Evolutionary conservation across 30 jellyfish, hydroid and myxozoan species (phyloP).

Genomic region (Aurelia sp.): DNA sequence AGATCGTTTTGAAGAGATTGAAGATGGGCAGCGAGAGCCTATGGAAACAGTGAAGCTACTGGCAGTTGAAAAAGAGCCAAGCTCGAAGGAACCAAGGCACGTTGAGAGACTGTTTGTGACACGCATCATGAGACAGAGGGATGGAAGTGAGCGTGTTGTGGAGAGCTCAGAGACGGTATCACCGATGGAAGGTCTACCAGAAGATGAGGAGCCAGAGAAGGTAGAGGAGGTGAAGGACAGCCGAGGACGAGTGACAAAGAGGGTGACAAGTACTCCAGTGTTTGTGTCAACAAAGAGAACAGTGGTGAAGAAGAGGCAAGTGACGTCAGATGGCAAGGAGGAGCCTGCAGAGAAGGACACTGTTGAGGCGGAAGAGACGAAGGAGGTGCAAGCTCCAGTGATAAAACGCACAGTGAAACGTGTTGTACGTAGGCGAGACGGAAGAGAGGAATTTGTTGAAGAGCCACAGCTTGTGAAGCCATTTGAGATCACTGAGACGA

Average conservation of each 20-base stretch:
- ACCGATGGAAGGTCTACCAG: constrained; percentile 72
- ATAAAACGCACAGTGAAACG: constrained; percentile 44
- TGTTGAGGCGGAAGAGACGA: constrained; percentile 74
- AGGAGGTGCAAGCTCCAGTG: constrained; percentile 50
- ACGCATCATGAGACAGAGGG: constrained; percentile 71
- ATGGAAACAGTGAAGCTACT: neutral
- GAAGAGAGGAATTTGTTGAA: constrained; percentile 61
- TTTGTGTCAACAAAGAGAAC: constrained; percentile 68
- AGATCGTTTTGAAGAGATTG: constrained; percentile 10
- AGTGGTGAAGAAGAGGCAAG: constrained; percentile 56
- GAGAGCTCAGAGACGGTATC: constrained; percentile 73
- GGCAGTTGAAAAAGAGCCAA: constrained; percentile 29
- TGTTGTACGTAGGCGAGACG: constrained; percentile 76
- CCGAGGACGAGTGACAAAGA: constrained; percentile 62
- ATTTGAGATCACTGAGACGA: constrained; percentile 57
- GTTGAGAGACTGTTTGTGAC: constrained; percentile 73
- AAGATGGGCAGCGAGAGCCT: constrained; percentile 15
- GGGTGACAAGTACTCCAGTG: constrained; percentile 72
- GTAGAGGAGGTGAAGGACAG: constrained; percentile 64
- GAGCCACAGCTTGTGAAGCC: constrained; percentile 72
- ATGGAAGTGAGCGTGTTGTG: constrained; percentile 77
- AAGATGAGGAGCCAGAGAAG: constrained; percentile 75
- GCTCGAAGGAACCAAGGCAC: neutral
- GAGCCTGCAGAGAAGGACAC: constrained; percentile 71
- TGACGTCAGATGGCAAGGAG: constrained; percentile 86